A percentile compares a stretch with the other conserved stretches of the same genome.
These are phyloP conservation scores for Sakesphorus luctuosus DNA, from an alignment of 2,113 vertebrate genomes.

Conservation along the genomic window DNA sequence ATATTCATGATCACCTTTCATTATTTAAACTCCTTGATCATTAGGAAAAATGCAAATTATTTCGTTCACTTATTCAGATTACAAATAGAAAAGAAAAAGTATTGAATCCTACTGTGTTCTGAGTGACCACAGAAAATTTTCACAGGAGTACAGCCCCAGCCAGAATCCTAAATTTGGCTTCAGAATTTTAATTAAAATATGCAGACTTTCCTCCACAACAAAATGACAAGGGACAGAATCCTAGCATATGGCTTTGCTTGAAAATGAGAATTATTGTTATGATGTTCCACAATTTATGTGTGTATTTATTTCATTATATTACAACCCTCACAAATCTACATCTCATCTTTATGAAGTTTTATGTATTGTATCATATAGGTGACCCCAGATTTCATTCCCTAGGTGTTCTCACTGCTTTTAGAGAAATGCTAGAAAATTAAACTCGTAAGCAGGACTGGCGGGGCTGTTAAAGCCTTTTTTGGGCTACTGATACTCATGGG, in stretches of 20 bases:
- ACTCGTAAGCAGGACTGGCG: background rate
- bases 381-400: background rate
- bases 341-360: background rate
- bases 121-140: background rate
- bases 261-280: background rate
- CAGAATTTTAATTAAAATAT: background rate
- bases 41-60: conserved; percentile 58
- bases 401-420: background rate
- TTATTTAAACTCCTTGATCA: conserved; percentile 54
- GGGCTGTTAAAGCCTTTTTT: background rate
- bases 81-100: background rate
- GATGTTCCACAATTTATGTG: background rate
- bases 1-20: conserved; percentile 47
- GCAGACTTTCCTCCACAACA: background rate
- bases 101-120: background rate
- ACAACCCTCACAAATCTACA: background rate
- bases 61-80: conserved; percentile 44
- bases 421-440: background rate
- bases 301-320: background rate
- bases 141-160: background rate
- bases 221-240: background rate
- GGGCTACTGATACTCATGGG: background rate
- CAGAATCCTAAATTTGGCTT: conserved; percentile 10
- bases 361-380: background rate
- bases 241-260: background rate